These are phyloP conservation scores for Stenoptilia bipunctidactyla DNA, from an alignment of 2,888 invertebrate species.

Conservation along the genomic window DNA sequence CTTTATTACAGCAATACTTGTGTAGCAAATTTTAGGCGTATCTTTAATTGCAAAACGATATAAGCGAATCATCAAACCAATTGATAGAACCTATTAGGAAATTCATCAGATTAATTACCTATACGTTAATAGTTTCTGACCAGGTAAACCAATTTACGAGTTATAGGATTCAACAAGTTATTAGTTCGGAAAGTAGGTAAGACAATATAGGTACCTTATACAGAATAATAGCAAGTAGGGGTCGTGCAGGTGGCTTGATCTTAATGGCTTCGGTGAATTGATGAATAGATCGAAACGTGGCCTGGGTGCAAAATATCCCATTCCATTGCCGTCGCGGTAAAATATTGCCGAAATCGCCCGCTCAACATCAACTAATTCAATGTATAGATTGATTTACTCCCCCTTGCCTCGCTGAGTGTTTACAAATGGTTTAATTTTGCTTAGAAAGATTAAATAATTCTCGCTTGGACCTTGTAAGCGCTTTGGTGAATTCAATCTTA, in stretches of 20 bases:
- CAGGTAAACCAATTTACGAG: background rate
- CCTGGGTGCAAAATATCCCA: constrained; percentile 49
- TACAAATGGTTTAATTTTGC: constrained; percentile 57
- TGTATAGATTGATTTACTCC: constrained; percentile 59
- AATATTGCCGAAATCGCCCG: constrained; percentile 58
- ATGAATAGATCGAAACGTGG: constrained; percentile 61
- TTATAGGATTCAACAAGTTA: constrained; percentile 37
- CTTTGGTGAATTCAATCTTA: no score
- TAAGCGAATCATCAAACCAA: no score
- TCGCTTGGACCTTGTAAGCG: no score
- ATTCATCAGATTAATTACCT: no score
- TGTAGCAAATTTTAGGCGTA: no score
- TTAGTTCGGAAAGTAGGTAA: constrained; percentile 36
- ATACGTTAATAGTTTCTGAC: no score
- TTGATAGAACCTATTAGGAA: no score
- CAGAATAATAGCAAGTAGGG: constrained; percentile 49
- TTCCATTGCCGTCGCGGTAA: constrained; percentile 49
- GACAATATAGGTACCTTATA: constrained; percentile 36
- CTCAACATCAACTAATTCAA: constrained; percentile 62
- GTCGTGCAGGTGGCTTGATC: constrained; percentile 54
- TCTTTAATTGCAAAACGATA: no score
- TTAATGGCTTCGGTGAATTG: constrained; percentile 58
- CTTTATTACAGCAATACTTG: no score
- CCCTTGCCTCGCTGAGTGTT: constrained; percentile 29
- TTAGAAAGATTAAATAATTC: constrained; percentile 35